Percentiles rank a stretch among this genome's conserved stretches.
These are phyloP conservation scores for Leptodactylus fuscus DNA, from an alignment of 2,113 vertebrate genomes.

Conservation along the genomic window DNA sequence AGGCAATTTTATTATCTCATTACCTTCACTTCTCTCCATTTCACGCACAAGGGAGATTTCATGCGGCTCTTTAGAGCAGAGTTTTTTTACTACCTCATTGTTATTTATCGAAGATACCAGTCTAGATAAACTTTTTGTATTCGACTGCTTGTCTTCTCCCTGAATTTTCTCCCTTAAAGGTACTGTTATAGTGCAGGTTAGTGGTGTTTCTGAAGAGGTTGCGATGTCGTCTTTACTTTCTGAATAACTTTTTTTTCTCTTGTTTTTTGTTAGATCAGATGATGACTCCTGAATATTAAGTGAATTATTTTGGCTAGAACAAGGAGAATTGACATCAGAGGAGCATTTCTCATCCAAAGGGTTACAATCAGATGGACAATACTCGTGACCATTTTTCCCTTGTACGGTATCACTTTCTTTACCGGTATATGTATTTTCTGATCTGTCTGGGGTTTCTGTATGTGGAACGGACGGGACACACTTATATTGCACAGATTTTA, in stretches of 20 bases:
- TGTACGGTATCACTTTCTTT: background rate
- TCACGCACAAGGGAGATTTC: background rate
- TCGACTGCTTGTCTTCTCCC: background rate
- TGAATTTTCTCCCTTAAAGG: background rate
- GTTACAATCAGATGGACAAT: background rate
- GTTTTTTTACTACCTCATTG: background rate
- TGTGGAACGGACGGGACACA: background rate
- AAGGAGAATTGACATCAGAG: background rate
- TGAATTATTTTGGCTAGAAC: background rate
- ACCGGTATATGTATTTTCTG: background rate
- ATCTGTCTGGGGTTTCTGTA: background rate
- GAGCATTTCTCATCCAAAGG: background rate
- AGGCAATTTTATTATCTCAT: background rate
- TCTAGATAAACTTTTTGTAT: background rate
- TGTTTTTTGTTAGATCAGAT: background rate
- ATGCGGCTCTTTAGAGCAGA: no score
- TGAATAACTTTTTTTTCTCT: background rate
- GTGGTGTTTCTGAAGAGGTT: background rate
- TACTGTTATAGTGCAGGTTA: background rate
- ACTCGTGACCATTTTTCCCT: background rate
- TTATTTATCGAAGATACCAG: background rate
- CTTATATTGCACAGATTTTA: background rate
- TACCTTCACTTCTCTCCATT: background rate
- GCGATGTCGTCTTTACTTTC: background rate
- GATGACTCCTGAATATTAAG: background rate